phyloP scores from a whole-genome alignment of 2,113 vertebrate species.

The Dunckerocampus dactyliophorus region DNA sequence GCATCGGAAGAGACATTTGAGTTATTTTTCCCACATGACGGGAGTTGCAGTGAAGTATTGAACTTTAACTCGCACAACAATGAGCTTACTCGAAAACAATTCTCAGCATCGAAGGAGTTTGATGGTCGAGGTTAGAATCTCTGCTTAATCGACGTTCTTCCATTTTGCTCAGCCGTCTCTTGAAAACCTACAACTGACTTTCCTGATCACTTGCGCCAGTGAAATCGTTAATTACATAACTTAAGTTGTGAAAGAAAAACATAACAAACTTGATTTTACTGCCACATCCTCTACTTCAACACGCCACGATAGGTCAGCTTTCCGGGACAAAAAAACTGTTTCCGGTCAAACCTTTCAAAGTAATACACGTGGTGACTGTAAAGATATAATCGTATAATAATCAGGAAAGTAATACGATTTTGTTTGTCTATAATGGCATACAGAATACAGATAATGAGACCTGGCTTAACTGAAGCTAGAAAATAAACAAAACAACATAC shows the following conservation, averaged over 20 bases:
- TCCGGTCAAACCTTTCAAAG: slow-evolving; percentile 31
- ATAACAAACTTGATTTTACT: background rate
- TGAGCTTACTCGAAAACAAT: background rate
- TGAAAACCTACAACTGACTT: background rate
- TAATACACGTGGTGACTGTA: slow-evolving; percentile 26
- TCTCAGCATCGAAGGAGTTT: background rate
- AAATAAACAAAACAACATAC: too few relatives aligned
- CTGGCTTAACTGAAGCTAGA: too few relatives aligned
- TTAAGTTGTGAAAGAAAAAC: too few relatives aligned
- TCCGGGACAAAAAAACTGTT: background rate
- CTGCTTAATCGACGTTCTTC: background rate
- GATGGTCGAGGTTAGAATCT: background rate
- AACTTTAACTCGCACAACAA: background rate
- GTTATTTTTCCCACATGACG: background rate
- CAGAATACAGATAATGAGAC: too few relatives aligned
- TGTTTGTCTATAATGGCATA: too few relatives aligned
- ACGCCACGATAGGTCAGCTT: background rate
- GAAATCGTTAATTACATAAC: background rate
- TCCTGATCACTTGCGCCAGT: background rate
- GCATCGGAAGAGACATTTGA: background rate
- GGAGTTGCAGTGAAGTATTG: rapidly evolving
- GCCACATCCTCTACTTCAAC: background rate
- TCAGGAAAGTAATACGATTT: too few relatives aligned
- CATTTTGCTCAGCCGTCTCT: slow-evolving; percentile 4
- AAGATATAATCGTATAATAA: too few relatives aligned